Base-by-base conservation (phyloP, 1,140 invertebrate genomes). In the Brachystomella parvula region DNA sequence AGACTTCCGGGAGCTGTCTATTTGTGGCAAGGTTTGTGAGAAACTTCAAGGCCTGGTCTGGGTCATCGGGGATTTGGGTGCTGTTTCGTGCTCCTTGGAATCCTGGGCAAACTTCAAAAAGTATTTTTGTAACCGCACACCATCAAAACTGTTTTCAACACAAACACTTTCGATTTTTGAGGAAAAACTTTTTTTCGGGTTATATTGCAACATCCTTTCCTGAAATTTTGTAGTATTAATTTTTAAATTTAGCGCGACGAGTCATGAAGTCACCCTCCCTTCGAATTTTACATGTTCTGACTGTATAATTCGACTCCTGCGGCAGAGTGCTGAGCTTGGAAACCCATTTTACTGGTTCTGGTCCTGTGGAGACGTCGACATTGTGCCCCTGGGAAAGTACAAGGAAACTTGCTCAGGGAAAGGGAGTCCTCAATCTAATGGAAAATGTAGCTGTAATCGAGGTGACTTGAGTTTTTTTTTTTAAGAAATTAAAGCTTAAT, bases 291-390 rank as follows among this genome's bases (percentile, higher is more conserved):
- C 85, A 12, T 98, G 94, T 75, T 82, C 81, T 35, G 90, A 94
- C 77, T 98, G 94, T 77, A 92, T 91, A 0, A 80, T 98, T 39
- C 83, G 94, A 58, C 79, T 97, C 64, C 82, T 94, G 19, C 80
- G 93, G 1, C 88, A 96, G 78, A 93, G 92, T 0, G 81, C 84
- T 24, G 93, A 98, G 79, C 96, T 91, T 90, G 85, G 86, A 0
- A 78, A 79, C 17, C 84, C 79, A 70, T 39, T 9, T 19, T 96
- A 94, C 76, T 81, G 85, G 69, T 96, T 96, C 80, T 94, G 91
- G 89, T 94, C 90, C 0, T 98, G 94, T 75, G 89, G 93, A 1
- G 94, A 98, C 79, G 87, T 98, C 56, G 91, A 96, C 74, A 90
- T 97, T 79, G 19, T 68, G 62, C n/a, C 3, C 17, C 56, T 63